Base-by-base conservation (phyloP, 2,113 vertebrate genomes). In the Trinectes maculatus region DNA sequence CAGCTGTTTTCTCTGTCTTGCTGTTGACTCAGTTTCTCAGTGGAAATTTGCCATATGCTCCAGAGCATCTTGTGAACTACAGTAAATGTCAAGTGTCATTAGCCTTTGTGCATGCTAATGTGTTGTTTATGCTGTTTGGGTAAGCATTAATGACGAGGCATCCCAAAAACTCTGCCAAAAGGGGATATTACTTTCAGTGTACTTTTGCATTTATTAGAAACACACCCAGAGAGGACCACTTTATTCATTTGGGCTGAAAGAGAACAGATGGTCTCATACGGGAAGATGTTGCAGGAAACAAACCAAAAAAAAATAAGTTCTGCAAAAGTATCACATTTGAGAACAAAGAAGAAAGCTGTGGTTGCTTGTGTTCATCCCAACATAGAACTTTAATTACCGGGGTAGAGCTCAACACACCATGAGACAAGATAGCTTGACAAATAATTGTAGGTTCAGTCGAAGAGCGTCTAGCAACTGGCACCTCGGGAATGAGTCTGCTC, bases 341-440 rank as follows among this genome's bases (percentile, higher is more conserved):
- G 24, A 70, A 53, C 54, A 42, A 79, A 71, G 25, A 54, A 73
- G 56, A 74, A 42, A 29, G 39, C 74, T 49, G 44, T 33, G 36
- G 33, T 28, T 46, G 64, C 52, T 59, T 33, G 51, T 28, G 55
- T 47, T 82, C 71, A 85, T 79, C 87, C 84, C 70, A 88, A 88
- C 87, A 90, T 89, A 90, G 88, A 87, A 71, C 84, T 74, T 80
- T 88, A 90, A 90, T 89, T 91, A 85, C 62, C 26, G 70, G 85
- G 83, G 34, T 43, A 71, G 67, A 76, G 77, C 63, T 22, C 56
- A 40, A 78, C 83, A 76, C 83, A 79, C 75, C 71, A 79, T 65
- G 75, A 76, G 72, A 85, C 68, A 28, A 82, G 87, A 87, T 79
- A 74, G 77, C 82, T 80, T 88, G 88, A 88, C 87, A 85, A 87